Base-by-base conservation (phyloP, 2,797 vertebrate genomes). In the Cyclopterus lumpus region DNA sequence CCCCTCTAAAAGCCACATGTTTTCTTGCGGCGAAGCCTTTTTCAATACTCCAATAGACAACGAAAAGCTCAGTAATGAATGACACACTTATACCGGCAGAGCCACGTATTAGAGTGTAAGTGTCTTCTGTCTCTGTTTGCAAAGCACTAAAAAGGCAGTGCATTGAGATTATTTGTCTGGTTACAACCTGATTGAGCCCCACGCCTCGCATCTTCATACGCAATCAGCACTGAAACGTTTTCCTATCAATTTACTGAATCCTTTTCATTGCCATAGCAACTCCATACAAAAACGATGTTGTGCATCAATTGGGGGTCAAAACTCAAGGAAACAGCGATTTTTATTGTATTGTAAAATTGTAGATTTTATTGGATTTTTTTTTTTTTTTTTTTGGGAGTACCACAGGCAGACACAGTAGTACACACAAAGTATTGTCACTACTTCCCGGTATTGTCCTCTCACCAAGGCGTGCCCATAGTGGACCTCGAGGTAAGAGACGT, bases 191-290 rank as follows among this genome's bases (percentile, higher is more conserved):
- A 90, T 65, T 75, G 83, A 86, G 73, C 68, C 64, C n/a, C 9
- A 5, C 4, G 46, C 71, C 63, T 85, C 71, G 61, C 76, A 28
- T 79, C 64, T 65, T 77, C 67, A 67, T 48, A 71, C 72, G 70
- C 66, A 86, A 76, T 86, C 72, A 82, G 36, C 55, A 30, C 54
- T 26, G 75, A 80, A 89, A 93, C 87, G 90, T 88, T 92, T 86
- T 90, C 87, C n/a, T 80, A 77, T 90, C 87, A 86, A 90, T 92
- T 90, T 91, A 69, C 73, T 63, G 62, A 36, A 55, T 34, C 69
- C 48, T 55, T 80, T 80, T 79, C 72, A 75, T 81, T 46, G 69
- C 62, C 83, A 70, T 74, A 51, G 88, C 53, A 80, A 85, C 73
- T 54, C 62, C 70, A 71, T 18, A 28, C 62, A 75, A 69, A 85